Conservation (phyloP, 2,888 invertebrate genomes). For the Morinoia aosen region DNA sequence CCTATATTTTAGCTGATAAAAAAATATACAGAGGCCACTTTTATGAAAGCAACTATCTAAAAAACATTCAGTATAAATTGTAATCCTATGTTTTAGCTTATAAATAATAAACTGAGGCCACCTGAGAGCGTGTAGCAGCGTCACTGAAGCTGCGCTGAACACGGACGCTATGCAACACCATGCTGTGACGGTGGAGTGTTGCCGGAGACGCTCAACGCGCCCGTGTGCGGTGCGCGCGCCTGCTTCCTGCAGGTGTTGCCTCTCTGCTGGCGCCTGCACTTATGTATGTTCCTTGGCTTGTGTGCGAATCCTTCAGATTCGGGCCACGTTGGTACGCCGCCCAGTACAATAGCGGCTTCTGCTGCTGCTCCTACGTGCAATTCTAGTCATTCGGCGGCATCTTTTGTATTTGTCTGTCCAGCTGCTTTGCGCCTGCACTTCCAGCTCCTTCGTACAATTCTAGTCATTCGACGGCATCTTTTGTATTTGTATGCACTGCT, state of each 20-base stretch:
- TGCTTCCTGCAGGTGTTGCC: neutral
- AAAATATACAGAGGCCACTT: neutral
- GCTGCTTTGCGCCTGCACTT: neutral
- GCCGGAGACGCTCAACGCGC: neutral
- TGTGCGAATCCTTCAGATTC: too few relatives aligned
- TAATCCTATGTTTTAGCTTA: neutral
- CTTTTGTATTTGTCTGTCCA: too few relatives aligned
- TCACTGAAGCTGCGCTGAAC: too few relatives aligned
- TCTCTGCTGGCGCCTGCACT: neutral
- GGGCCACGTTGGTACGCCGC: too few relatives aligned
- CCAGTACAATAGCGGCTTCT: too few relatives aligned
- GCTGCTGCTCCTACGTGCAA: neutral
- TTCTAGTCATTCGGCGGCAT: neutral
- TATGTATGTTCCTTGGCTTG: too few relatives aligned
- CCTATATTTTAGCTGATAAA: too few relatives aligned
- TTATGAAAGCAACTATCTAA: neutral
- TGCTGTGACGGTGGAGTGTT: too few relatives aligned
- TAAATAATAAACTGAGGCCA: too few relatives aligned
- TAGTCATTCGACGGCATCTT: neutral
- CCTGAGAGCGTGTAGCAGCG: too few relatives aligned
- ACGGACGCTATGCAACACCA: too few relatives aligned
- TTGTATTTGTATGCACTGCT: too few relatives aligned
- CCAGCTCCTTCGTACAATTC: neutral
- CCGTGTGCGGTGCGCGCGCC: neutral
- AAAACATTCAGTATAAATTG: neutral